Conservation (phyloP, 2,113 vertebrate genomes). For the Callaeas wilsoni region DNA sequence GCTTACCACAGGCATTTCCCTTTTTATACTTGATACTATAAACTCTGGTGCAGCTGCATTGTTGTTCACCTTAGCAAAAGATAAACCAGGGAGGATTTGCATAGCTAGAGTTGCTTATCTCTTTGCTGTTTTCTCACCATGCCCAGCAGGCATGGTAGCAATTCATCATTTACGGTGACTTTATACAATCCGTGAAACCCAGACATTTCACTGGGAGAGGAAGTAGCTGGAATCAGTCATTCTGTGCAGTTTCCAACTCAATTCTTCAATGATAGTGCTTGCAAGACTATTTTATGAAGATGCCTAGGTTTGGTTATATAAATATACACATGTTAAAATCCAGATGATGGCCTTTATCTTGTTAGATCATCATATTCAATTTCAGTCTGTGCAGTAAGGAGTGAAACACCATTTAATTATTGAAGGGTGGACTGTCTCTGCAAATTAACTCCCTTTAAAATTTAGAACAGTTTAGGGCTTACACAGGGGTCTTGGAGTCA, state of each 20-base stretch:
- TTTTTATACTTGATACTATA: background rate
- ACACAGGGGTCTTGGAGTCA: background rate
- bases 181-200: background rate
- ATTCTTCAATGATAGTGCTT: background rate
- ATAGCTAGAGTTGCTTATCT: constrained; percentile 14
- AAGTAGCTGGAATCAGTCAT: background rate
- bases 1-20: constrained; percentile 11
- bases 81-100: constrained; percentile 20
- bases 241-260: background rate
- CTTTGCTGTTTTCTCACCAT: background rate
- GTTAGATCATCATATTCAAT: background rate
- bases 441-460: background rate
- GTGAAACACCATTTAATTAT: background rate
- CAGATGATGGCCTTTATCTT: background rate
- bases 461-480: background rate
- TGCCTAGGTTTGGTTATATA: background rate
- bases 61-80: background rate
- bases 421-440: background rate
- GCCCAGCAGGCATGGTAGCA: background rate
- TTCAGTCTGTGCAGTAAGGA: background rate
- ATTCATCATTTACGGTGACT: background rate
- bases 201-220: background rate
- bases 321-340: background rate
- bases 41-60: background rate
- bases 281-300: background rate